Conservation (phyloP, 2,888 invertebrate species). For the Spodoptera exigua region DNA sequence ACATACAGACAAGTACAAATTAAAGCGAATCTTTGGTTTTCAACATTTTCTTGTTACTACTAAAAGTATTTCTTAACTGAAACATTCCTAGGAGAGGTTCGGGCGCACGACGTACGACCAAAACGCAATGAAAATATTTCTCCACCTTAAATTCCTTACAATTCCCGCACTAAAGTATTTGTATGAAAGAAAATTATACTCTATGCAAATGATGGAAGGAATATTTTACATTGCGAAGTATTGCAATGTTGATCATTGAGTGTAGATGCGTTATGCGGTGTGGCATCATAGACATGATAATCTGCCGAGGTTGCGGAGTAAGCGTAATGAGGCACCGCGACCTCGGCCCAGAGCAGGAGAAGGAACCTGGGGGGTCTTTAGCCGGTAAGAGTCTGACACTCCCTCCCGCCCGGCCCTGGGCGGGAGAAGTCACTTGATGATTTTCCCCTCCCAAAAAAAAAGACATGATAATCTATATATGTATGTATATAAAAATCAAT, state of each 20-base stretch:
- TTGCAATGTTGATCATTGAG: slow-evolving; percentile 16
- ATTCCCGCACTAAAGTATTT: slow-evolving; percentile 14
- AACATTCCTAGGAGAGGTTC: slow-evolving; percentile 46
- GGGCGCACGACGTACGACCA: slow-evolving; percentile 24
- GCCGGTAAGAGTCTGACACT: too few relatives aligned
- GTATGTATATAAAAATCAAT: too few relatives aligned
- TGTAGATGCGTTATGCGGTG: slow-evolving; percentile 13
- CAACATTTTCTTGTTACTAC: slow-evolving; percentile 45
- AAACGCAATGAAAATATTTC: slow-evolving; percentile 57
- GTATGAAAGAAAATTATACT: slow-evolving; percentile 45
- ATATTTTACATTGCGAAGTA: slow-evolving; percentile 29
- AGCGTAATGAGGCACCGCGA: too few relatives aligned
- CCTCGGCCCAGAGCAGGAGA: too few relatives aligned
- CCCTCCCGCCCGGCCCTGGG: too few relatives aligned
- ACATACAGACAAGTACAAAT: slow-evolving; percentile 45
- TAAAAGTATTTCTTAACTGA: slow-evolving; percentile 51
- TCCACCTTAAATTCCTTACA: slow-evolving; percentile 35
- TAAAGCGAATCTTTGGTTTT: slow-evolving; percentile 50
- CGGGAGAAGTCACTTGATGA: too few relatives aligned
- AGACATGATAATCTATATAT: too few relatives aligned
- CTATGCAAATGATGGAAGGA: slow-evolving; percentile 25
- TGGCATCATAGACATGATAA: neutral
- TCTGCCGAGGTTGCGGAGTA: too few relatives aligned
- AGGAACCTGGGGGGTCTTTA: too few relatives aligned
- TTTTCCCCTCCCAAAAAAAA: too few relatives aligned